phyloP scores from a whole-genome alignment of 2,888 invertebrate genomes.

The Mechanitis mazaeus region DNA sequence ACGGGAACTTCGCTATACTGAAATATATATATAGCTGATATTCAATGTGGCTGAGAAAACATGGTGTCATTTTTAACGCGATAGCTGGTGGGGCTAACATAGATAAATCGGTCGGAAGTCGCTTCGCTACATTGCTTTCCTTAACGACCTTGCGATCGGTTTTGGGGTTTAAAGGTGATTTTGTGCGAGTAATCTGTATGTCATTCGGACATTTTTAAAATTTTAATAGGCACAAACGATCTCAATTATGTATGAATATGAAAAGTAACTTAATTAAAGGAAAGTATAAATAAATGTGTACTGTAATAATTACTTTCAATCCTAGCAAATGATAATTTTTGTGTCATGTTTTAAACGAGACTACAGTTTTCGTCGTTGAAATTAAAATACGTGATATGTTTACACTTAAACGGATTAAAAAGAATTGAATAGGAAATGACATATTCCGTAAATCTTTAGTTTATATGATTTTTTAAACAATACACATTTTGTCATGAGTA shows the following conservation, averaged over 20 bases:
- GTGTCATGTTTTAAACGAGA: no score
- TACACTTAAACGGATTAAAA: background rate
- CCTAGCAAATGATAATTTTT: no score
- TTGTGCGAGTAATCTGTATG: conserved; percentile 33
- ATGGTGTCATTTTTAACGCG: conserved; percentile 68
- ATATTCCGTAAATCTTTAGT: no score
- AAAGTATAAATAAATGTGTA: no score
- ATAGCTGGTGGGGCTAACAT: conserved; percentile 52
- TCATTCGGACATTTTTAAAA: conserved; percentile 21
- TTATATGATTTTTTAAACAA: background rate
- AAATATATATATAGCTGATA: conserved; percentile 65
- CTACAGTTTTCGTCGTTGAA: no score
- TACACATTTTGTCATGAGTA: background rate
- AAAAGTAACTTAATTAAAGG: no score
- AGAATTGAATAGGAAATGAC: background rate
- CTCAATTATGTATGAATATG: no score
- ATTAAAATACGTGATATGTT: conserved; percentile 2
- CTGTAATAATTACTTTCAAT: no score
- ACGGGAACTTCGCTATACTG: conserved; percentile 57
- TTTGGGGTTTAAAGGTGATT: conserved; percentile 66
- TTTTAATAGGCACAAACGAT: no score
- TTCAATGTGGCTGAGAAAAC: conserved; percentile 63
- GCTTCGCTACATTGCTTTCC: conserved; percentile 67
- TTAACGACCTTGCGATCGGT: conserved; percentile 68
- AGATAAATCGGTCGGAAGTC: conserved; percentile 68